Evolutionary conservation across 2,888 invertebrate genomes (phyloP).

Genomic region (Zeuzera pyrina): DNA sequence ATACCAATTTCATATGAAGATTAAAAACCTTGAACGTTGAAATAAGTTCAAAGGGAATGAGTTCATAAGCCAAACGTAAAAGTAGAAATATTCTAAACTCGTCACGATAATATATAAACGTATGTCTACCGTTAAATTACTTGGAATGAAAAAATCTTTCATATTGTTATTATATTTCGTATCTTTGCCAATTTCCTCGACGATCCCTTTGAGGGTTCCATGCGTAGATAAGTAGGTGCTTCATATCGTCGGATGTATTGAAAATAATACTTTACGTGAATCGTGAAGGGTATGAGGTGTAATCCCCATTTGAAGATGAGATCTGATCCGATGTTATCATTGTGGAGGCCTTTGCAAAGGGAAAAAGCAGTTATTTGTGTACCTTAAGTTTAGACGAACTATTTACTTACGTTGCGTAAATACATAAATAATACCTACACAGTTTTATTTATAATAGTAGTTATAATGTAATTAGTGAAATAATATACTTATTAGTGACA

Average conservation of each 20-base stretch:
- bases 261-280: slow-evolving; percentile 35
- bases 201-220: slow-evolving; percentile 3
- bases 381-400: no score
- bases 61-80: no score
- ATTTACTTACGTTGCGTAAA: no score
- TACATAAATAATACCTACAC: no score
- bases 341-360: slow-evolving; percentile 32
- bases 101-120: no score
- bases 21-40: no score
- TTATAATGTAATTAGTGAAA: no score
- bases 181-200: slow-evolving; percentile 9
- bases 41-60: no score
- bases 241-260: slow-evolving; percentile 13
- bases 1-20: no score
- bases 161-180: slow-evolving; percentile 17
- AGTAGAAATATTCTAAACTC: no score
- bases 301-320: slow-evolving; percentile 44
- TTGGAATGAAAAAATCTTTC: slow-evolving; percentile 14
- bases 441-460: no score
- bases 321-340: slow-evolving; percentile 34
- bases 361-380: slow-evolving; percentile 26
- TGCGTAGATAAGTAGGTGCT: slow-evolving; percentile 1
- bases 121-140: slow-evolving; percentile 14
- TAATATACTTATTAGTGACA: no score
- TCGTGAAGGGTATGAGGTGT: slow-evolving; percentile 25